Base-by-base conservation (phyloP, 2,888 invertebrate genomes). In the Tetropium fuscum region DNA sequence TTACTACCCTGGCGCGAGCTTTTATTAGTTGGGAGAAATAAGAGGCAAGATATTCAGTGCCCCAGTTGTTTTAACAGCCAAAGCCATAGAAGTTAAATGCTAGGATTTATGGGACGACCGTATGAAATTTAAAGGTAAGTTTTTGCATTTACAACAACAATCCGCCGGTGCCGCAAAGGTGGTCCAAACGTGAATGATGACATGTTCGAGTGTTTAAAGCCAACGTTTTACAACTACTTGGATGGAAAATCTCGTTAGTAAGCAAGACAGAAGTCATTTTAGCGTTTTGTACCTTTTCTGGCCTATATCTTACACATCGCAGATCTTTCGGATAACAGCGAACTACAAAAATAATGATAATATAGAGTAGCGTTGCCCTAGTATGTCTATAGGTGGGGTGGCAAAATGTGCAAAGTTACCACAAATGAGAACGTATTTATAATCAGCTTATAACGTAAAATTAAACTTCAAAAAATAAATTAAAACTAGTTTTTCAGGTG, bases 151-250 rank as follows among this genome's bases (percentile, higher is more conserved):
- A 49, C 49, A 49, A 56, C 41, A 27, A 51, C n/a, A n/a, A n/a
- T n/a, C 43, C 18, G 22, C 25, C 11, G n/a, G 40, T 43, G 49
- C 51, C 53, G 58, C 56, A 58, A 63, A 60, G 66, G 66, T 66
- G 66, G 66, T 66, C 66, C 54, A 44, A 53, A 63, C 53, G 41
- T 61, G 56, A 64, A 58, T 60, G 59, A 64, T 63, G 64, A 43
- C 62, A 60, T 60, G 58, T 58, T 22, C 34, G 34, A 22, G 63
- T 62, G 64, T 59, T 64, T 57, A 64, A 60, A 53, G 53, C 51
- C 62, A 53, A 19, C 58, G 44, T 67, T 64, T 67, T 67, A 67
- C 64, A 67, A 63, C 60, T 60, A 60, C 45, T 30, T 20, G 44
- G 34, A 41, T 54, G 25, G 49, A 49, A 44, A 45, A 27, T 44